Base-by-base conservation (phyloP, 2,113 vertebrate genomes). In the Oncorhynchus kisutch region DNA sequence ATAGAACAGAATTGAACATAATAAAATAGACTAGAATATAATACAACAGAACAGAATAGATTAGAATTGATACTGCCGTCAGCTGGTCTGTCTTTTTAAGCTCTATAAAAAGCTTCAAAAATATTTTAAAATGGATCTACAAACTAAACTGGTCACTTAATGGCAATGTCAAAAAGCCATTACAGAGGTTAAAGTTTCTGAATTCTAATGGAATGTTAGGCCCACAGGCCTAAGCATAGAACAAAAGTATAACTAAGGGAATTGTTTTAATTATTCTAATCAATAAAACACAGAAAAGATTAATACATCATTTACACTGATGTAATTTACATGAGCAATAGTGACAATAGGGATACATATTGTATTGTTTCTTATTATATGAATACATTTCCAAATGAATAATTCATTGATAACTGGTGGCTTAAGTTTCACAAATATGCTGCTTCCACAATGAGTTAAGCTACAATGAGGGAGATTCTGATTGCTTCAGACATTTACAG, bases 331-430 rank as follows among this genome's bases (percentile, higher is more conserved):
- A 29, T 75, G 66, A 57, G 67, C 31, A 66, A 75, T 25, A 57
- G 66, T 57, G 45, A 75, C 45, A 75, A 20, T 67, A 49, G 16
- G 48, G 54, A 67, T 75, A 67, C 67, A 75, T 67, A 16, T 67
- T 67, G 64, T 65, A 51, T 74, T 18, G 45, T 74, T 67, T 57
- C 57, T 39, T 62, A 16, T 45, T 64, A 4, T 39, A 68, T 57
- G 20, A 75, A 68, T 69, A 75, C 59, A 75, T 75, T 48, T 69
- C 25, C 13, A n/a, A 11, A 67, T 67, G 16, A 75, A 75, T 75
- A 68, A 75, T 75, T 75, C 29, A 75, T 18, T 6, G 48, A 29
- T 59, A 57, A 54, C 31, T 20, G 27, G 67, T 27, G 64, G 65
- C 48, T n/a, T 14, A 57, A 67, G 22, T 29, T 13, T 22, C 5